Evolutionary conservation across 2,888 invertebrate genomes (phyloP).

Genomic region (Morpho deidamia): DNA sequence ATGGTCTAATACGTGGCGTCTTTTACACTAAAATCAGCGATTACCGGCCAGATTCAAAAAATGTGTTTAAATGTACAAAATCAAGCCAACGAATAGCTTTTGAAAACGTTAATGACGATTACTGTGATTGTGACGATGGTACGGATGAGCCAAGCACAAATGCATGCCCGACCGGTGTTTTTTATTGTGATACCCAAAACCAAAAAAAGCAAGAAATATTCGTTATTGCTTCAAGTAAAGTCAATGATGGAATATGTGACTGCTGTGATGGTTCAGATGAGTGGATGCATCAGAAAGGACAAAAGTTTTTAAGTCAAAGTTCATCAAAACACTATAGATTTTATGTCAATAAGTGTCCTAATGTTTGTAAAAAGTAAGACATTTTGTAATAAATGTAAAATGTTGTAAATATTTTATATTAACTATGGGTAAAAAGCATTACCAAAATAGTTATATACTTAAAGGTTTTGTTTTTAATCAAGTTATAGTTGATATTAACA

Average conservation of each 20-base stretch:
- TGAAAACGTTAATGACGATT: conserved; percentile 86
- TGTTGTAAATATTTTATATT: conserved; percentile 13
- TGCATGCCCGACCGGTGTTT: conserved; percentile 91
- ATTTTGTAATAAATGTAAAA: neutral
- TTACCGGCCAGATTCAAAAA: conserved; percentile 55
- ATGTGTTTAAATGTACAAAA: conserved; percentile 63
- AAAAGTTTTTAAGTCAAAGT: conserved; percentile 51
- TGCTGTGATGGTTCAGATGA: conserved; percentile 96
- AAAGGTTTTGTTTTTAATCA: neutral
- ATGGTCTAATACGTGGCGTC: conserved; percentile 62
- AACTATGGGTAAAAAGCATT: neutral
- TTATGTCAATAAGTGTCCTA: conserved; percentile 52
- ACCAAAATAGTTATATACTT: neutral
- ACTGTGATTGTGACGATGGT: conserved; percentile 90
- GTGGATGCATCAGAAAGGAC: conserved; percentile 62
- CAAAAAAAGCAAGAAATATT: conserved; percentile 47
- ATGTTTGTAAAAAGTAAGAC: conserved; percentile 34
- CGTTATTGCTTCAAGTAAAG: conserved; percentile 83
- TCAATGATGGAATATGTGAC: conserved; percentile 97
- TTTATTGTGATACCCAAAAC: conserved; percentile 85
- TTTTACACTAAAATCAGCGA: conserved; percentile 47
- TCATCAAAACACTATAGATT: conserved; percentile 43
- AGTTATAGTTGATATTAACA: no score
- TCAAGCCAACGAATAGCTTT: conserved; percentile 53
- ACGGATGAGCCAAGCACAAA: conserved; percentile 91